Conservation (phyloP, 2,113 vertebrate species). For the Apistogramma diplotaenia region DNA sequence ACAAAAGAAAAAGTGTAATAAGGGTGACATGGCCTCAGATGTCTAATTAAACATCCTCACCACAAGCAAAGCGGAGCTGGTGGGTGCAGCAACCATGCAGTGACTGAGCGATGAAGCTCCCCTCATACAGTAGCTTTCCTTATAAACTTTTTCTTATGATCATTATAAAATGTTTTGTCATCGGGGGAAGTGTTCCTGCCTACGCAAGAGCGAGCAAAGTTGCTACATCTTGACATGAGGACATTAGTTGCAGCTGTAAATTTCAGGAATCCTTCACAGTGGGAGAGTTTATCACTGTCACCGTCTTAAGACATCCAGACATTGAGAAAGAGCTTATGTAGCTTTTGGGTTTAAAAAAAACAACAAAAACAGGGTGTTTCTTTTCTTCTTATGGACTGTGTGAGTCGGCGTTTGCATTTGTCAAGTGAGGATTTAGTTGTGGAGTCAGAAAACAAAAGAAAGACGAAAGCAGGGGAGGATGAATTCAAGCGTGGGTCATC, state of each 20-base stretch:
- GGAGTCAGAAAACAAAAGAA: not conserved
- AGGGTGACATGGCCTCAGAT: not conserved
- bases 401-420: conserved; percentile 29
- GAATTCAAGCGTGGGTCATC: not conserved
- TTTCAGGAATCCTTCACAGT: not conserved
- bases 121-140: not conserved
- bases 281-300: not conserved
- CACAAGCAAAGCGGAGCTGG: not conserved
- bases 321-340: conserved; percentile 1
- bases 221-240: conserved; percentile 18
- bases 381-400: not conserved
- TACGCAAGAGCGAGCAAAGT: conserved; percentile 9
- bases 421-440: conserved; percentile 19
- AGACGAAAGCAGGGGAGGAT: not conserved
- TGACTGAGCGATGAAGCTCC: conserved; percentile 5
- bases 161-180: conserved; percentile 43
- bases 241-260: not conserved
- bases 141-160: not conserved
- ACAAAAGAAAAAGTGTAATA: conserved; percentile 31
- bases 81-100: not conserved
- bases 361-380: not conserved
- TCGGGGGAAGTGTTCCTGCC: conserved; percentile 44
- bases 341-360: conserved; percentile 20
- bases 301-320: not conserved
- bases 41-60: not conserved